Evolutionary conservation across 1,140 invertebrate species (phyloP).

Genomic region (Brachionus angularis): DNA sequence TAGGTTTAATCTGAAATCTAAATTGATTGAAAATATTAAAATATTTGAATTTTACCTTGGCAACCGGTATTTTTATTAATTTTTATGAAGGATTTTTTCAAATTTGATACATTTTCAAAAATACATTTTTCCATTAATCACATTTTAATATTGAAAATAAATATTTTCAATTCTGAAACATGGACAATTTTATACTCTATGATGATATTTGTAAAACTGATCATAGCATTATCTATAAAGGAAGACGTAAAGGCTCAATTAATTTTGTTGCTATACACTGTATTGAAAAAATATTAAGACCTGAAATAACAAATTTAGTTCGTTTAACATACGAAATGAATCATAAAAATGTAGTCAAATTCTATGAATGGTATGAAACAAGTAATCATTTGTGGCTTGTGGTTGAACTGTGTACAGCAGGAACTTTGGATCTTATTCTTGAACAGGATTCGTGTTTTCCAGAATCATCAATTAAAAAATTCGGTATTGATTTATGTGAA

Average conservation of each 20-base stretch:
- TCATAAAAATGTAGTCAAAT: conserved; percentile 56
- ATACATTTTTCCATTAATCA: not conserved
- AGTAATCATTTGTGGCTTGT: conserved; percentile 59
- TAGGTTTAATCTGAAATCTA: too few relatives aligned
- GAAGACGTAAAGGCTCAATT: conserved; percentile 57
- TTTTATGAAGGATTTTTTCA: too few relatives aligned
- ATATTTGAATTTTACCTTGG: too few relatives aligned
- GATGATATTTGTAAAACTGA: conserved; percentile 55
- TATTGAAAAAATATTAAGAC: conserved; percentile 56
- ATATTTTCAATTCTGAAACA: not conserved
- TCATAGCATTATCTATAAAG: conserved; percentile 56
- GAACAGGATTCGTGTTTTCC: conserved; percentile 54
- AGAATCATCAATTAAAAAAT: conserved; percentile 54
- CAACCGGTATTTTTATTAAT: too few relatives aligned
- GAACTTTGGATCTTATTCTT: conserved; percentile 54
- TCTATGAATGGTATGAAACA: conserved; percentile 60
- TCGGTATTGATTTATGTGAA: conserved; percentile 54
- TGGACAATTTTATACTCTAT: conserved; percentile 59
- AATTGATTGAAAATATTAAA: too few relatives aligned
- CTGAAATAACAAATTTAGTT: conserved; percentile 57
- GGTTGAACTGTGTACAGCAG: conserved; percentile 57
- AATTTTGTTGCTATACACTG: conserved; percentile 58
- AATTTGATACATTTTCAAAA: too few relatives aligned
- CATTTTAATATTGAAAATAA: not conserved
- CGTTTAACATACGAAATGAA: conserved; percentile 57